These are phyloP conservation scores for Penaeus japonicus DNA, from an alignment of 1,140 invertebrate genomes.

Conservation along the genomic window DNA sequence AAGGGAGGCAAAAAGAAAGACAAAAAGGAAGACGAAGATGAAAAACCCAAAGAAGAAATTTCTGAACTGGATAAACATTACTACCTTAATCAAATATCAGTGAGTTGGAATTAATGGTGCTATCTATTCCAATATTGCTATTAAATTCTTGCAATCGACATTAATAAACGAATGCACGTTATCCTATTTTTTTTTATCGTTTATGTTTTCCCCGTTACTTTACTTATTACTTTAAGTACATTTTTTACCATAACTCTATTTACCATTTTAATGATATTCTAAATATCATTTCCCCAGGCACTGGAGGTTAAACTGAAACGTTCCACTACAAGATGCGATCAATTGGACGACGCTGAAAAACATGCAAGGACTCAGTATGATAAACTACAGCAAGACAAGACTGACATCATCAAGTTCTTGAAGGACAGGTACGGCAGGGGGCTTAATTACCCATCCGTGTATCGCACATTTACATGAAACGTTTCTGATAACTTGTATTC, in stretches of 20 bases:
- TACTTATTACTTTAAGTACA: too few species aligned
- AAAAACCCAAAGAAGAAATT: slow-evolving; percentile 40
- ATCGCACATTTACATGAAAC: neutral
- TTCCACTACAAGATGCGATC: slow-evolving; percentile 16
- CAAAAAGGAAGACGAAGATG: slow-evolving; percentile 44
- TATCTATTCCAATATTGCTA: neutral
- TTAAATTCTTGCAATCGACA: neutral
- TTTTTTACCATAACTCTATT: neutral
- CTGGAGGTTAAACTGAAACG: slow-evolving; percentile 45
- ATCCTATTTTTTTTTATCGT: too few species aligned
- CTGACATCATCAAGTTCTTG: slow-evolving; percentile 49
- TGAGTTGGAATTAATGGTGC: neutral
- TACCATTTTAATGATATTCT: neutral
- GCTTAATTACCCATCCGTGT: neutral
- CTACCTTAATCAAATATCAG: slow-evolving; percentile 54
- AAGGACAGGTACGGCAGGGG: slow-evolving; percentile 29
- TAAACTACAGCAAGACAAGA: slow-evolving; percentile 45
- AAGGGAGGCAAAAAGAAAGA: slow-evolving; percentile 49
- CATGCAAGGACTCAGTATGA: slow-evolving; percentile 49
- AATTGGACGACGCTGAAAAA: slow-evolving; percentile 48
- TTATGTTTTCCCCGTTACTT: too few species aligned
- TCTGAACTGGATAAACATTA: slow-evolving; percentile 52
- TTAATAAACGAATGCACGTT: neutral
- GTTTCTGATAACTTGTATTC: too few species aligned
- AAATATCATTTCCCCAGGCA: neutral